Base-by-base conservation (phyloP, 2,888 invertebrate species). In the Ennomos fuscantarius region DNA sequence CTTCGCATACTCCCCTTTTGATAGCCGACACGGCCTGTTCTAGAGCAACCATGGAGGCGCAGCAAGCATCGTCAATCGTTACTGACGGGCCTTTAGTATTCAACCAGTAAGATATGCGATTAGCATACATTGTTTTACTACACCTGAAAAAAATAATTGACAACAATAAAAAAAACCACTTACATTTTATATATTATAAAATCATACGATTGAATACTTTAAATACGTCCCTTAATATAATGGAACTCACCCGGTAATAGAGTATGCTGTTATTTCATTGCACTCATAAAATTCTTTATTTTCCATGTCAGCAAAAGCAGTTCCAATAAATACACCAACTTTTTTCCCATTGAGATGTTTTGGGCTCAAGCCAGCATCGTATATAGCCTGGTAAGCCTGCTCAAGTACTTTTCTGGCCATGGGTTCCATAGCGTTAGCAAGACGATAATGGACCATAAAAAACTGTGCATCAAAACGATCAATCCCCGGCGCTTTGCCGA, bases 371-470 rank as follows among this genome's bases (percentile, higher is more conserved):
- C 94, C 94, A 43, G 96, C 94, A 87, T 96, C 96, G 51, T 95
- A 93, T 42, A 96, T 93, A 35, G 95, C 95, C 76, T 96, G 96
- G 72, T 94, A 95, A 0, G 95, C 90, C 2, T 94, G 93, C 78
- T 96, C 97, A 51, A 96, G 87, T 24, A 96, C 78, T 63, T 96
- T 93, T 47, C 96, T 89, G 0, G 94, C 93, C 89, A 95, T 95
- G 0, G 81, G 60, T 33, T 87, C 87, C 80, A 82, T 84, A 15
- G 48, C 62, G 35, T 64, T 60, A 0, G 93, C 93, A 59, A 95
- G 94, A 46, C 94, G 94, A 59, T 93, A 93, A 73, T 95, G 94
- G 6, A 95, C 93, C 15, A 94, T 95, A 72, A 96, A 96, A 77
- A 95, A 95, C 10, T 94, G 93, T 0, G 95, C 94, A 76, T 96